These are phyloP conservation scores for Thera obeliscata DNA, from an alignment of 2,888 invertebrate genomes.

Conservation along the genomic window DNA sequence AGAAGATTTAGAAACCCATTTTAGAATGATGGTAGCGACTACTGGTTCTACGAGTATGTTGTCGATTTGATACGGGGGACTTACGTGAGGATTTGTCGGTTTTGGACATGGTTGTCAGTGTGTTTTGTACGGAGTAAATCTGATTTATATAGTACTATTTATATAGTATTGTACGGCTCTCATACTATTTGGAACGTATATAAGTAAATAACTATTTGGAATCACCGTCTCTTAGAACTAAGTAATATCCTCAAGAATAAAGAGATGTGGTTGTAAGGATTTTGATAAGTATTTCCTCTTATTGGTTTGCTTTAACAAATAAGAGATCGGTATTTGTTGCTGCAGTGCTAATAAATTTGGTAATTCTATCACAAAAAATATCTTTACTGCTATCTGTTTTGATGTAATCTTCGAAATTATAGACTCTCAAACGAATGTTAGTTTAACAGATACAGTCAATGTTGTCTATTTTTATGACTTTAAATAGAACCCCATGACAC, in stretches of 20 bases:
- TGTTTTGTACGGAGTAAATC: background rate
- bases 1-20: slow-evolving; percentile 28
- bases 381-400: background rate
- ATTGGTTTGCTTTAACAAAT: too few relatives aligned
- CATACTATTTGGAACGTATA: background rate
- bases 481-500: background rate
- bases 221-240: background rate
- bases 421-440: background rate
- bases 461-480: background rate
- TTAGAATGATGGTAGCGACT: slow-evolving; percentile 28
- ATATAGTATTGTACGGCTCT: background rate
- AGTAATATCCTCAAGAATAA: background rate
- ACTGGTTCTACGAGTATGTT: slow-evolving; percentile 19
- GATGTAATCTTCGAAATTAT: background rate
- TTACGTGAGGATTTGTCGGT: slow-evolving; percentile 29
- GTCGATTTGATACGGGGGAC: slow-evolving; percentile 30
- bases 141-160: background rate
- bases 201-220: background rate
- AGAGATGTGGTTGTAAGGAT: background rate
- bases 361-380: too few relatives aligned
- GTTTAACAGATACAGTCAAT: background rate
- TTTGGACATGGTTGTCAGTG: slow-evolving; percentile 21
- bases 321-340: too few relatives aligned
- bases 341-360: too few relatives aligned
- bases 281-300: too few relatives aligned